A percentile compares a stretch with the other conserved stretches of the same genome.
Conservation (phyloP, 2,888 invertebrate species). For the Drosophila mercatorum region DNA sequence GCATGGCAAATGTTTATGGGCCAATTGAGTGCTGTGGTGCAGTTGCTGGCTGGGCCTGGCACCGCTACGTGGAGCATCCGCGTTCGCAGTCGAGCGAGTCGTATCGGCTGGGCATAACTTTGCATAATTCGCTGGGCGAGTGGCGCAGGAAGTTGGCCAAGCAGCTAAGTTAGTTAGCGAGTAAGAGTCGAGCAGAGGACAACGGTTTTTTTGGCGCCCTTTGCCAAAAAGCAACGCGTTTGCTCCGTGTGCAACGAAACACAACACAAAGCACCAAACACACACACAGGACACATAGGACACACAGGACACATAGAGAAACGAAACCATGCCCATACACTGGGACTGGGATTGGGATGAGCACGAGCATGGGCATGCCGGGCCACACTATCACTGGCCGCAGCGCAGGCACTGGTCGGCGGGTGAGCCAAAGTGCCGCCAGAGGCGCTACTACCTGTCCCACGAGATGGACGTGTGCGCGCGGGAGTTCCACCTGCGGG, state of each 20-base stretch:
- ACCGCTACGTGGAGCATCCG: slow-evolving; percentile 39
- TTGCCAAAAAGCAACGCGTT: slow-evolving; percentile 79
- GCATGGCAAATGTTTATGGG: slow-evolving; percentile 27
- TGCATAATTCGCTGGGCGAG: slow-evolving; percentile 23
- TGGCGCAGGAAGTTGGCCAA: slow-evolving; percentile 19
- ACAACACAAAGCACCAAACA: slow-evolving; percentile 24
- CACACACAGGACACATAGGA: slow-evolving; percentile 7
- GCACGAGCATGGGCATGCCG: slow-evolving; percentile 65
- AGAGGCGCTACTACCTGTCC: slow-evolving; percentile 66
- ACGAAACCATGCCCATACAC: slow-evolving; percentile 69
- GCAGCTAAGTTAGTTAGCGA: slow-evolving; percentile 57
- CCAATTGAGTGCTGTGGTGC: slow-evolving; percentile 46
- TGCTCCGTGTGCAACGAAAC: slow-evolving; percentile 76
- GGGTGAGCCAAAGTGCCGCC: slow-evolving; percentile 66
- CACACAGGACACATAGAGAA: slow-evolving; percentile 1
- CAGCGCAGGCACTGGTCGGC: slow-evolving; percentile 68
- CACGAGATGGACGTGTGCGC: slow-evolving; percentile 77
- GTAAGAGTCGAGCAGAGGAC: slow-evolving; percentile 78
- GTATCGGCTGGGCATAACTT: slow-evolving; percentile 29
- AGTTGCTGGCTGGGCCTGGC: slow-evolving; percentile 47
- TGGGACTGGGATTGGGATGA: slow-evolving; percentile 76
- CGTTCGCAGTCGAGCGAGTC: slow-evolving; percentile 14
- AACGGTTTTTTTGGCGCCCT: slow-evolving; percentile 81
- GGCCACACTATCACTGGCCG: slow-evolving; percentile 70
- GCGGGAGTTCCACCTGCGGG: slow-evolving; percentile 71